These are phyloP conservation scores for Oxyura jamaicensis DNA, from an alignment of 2,113 vertebrate species.

Conservation along the genomic window DNA sequence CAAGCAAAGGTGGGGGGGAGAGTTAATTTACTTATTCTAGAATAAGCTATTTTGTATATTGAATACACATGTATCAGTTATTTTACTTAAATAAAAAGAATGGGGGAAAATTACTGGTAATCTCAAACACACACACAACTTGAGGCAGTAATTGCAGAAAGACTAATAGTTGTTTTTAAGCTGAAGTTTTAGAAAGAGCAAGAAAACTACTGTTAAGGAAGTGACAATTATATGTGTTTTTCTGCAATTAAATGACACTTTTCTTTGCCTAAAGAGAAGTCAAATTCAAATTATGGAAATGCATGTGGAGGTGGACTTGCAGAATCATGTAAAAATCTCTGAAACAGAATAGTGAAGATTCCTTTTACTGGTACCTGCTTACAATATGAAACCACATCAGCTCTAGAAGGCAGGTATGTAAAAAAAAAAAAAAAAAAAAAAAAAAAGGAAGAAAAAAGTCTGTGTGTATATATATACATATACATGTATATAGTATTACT, in stretches of 20 bases:
- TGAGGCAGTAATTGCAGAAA: background rate
- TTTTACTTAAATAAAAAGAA: background rate
- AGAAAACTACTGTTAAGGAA: background rate
- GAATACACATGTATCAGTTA: background rate
- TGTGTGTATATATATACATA: background rate
- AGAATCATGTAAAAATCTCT: background rate
- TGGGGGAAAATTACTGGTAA: background rate
- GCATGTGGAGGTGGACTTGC: background rate
- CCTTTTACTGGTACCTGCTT: background rate
- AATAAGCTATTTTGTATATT: constrained; percentile 34
- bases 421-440: background rate
- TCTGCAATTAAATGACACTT: background rate
- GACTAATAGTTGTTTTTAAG: background rate
- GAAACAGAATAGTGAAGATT: background rate
- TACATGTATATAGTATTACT: background rate
- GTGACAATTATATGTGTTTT: background rate
- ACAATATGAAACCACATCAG: background rate
- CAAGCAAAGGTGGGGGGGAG: background rate
- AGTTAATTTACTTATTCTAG: constrained; percentile 45
- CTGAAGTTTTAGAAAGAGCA: background rate
- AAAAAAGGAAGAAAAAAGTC: too few species aligned
- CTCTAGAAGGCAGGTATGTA: background rate
- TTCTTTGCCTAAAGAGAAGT: background rate
- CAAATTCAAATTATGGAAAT: background rate
- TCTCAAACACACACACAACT: background rate